Evolutionary conservation across 2,797 vertebrate genomes (phyloP), one percentile per base, ranked within the genome.

Genomic region (Anniella stebbinsi): DNA sequence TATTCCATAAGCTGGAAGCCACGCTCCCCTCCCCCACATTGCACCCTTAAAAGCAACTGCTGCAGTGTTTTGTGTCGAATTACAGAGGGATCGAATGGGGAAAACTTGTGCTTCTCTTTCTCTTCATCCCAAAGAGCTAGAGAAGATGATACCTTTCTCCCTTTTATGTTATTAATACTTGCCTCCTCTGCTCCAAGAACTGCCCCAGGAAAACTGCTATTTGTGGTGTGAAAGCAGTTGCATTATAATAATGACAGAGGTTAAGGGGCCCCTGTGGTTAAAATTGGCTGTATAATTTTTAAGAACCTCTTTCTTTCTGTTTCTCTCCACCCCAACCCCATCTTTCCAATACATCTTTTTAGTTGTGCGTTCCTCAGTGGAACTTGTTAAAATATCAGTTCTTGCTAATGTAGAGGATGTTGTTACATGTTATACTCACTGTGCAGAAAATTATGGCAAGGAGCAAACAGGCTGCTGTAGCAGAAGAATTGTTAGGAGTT

Each of bases 41-140:
- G 54, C 4, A 2, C 69, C 57, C n/a, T n/a, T 80, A 48, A 78
- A 66, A 54, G 57, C 73, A 82, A 48, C 77, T 2, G 66, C 54
- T 60, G 51, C 54, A 60, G 78, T 60, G 54, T 60, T 67, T 85
- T 77, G 48, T 86, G 66, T 89, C 8, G 3, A 90, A 60, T 86
- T 90, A 86, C 76, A 86, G 51, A 86, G 23, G 15, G 67, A 41
- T 48, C 11, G 6, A 48, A 23, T 2, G 76, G 38, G 1, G 83
- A 66, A 15, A 60, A 51, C 48, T 41, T 57, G 13, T 21, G 78
- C 69, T 63, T 28, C 45, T 45, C 8, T 48, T 6, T 10, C 33
- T 51, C 45, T 45, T 67, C 18, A 70, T 66, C 28, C 38, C 8
- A 25, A 21, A 25, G n/a, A 30, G n/a, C 54, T 33, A 41, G 63